Conservation (phyloP, 2,797 vertebrate genomes). For the Champsocephalus gunnari region DNA sequence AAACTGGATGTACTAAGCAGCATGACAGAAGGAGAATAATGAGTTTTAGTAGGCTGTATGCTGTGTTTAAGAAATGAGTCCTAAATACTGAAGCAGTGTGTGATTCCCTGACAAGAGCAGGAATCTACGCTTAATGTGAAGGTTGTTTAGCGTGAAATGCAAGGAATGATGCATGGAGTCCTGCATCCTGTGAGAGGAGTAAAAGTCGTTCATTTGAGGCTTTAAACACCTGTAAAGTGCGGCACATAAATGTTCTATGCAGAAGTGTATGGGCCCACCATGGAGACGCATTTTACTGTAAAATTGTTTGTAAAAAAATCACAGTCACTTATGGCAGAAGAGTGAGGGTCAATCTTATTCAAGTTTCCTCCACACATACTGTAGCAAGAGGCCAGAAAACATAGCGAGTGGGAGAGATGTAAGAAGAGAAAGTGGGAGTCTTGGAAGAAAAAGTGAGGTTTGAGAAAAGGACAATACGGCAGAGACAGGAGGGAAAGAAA, state of each 20-base stretch:
- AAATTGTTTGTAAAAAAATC: slow-evolving; percentile 19
- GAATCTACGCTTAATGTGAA: slow-evolving; percentile 45
- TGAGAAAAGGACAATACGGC: slow-evolving; percentile 37
- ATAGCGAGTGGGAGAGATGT: not conserved
- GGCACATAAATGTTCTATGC: not conserved
- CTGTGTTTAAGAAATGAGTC: slow-evolving; percentile 48
- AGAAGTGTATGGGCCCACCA: not conserved
- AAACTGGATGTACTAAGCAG: slow-evolving; percentile 1
- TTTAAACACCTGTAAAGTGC: slow-evolving; percentile 15
- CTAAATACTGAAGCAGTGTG: slow-evolving; percentile 58
- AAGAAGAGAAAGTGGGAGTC: slow-evolving; percentile 17
- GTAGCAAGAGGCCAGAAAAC: slow-evolving; percentile 11
- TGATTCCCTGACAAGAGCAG: slow-evolving; percentile 49
- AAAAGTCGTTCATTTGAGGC: slow-evolving; percentile 36
- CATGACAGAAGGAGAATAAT: slow-evolving; percentile 24
- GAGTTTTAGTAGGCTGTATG: slow-evolving; percentile 58
- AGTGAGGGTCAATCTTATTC: slow-evolving; percentile 20
- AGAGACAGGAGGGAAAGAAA: slow-evolving; percentile 55
- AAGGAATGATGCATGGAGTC: slow-evolving; percentile 32
- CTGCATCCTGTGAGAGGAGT: slow-evolving; percentile 18
- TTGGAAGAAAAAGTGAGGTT: slow-evolving; percentile 28
- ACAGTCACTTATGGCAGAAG: slow-evolving; percentile 23
- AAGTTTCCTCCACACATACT: not conserved
- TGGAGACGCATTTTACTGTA: slow-evolving; percentile 13
- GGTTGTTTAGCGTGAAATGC: slow-evolving; percentile 52